These are phyloP conservation scores for Macropodus opercularis DNA, from an alignment of 2,797 vertebrate species.

Conservation along the genomic window DNA sequence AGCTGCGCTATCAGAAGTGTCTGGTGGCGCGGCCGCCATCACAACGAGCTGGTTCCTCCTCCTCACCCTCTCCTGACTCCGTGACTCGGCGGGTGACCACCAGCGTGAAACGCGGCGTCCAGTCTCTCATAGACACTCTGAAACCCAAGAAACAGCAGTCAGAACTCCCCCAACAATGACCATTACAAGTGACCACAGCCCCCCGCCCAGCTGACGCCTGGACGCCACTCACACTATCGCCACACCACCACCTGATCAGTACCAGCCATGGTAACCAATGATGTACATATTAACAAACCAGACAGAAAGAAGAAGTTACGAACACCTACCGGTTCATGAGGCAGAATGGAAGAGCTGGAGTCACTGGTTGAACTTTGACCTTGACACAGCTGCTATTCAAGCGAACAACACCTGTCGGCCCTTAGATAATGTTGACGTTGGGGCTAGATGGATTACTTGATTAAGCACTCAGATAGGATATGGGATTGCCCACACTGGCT, in stretches of 20 bases:
- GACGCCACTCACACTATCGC: slow-evolving; percentile 62
- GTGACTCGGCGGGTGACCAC: slow-evolving; percentile 95
- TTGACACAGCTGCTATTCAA: slow-evolving; percentile 30
- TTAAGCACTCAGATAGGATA: slow-evolving; percentile 17
- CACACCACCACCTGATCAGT: slow-evolving; percentile 63
- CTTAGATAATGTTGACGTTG: slow-evolving; percentile 31
- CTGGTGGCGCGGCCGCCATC: slow-evolving; percentile 94
- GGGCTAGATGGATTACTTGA: slow-evolving; percentile 40
- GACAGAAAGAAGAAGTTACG: slow-evolving; percentile 27
- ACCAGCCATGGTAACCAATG: slow-evolving; percentile 62
- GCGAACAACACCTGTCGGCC: slow-evolving; percentile 25
- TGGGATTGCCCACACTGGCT: slow-evolving; percentile 38
- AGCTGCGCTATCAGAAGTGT: slow-evolving; percentile 99
- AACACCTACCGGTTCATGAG: slow-evolving; percentile 37
- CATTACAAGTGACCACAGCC: slow-evolving; percentile 52
- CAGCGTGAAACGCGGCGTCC: slow-evolving; percentile 94
- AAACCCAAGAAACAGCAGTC: slow-evolving; percentile 95
- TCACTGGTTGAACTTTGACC: slow-evolving; percentile 56
- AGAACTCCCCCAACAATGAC: slow-evolving; percentile 87
- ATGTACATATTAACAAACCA: slow-evolving; percentile 78
- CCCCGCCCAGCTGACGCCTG: slow-evolving; percentile 33
- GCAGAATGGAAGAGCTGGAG: slow-evolving; percentile 25
- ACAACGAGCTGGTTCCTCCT: slow-evolving; percentile 88
- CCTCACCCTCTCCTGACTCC: slow-evolving; percentile 87
- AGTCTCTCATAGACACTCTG: slow-evolving; percentile 99